These are phyloP conservation scores for Thyatira batis DNA, from an alignment of 2,888 invertebrate species.

Conservation along the genomic window DNA sequence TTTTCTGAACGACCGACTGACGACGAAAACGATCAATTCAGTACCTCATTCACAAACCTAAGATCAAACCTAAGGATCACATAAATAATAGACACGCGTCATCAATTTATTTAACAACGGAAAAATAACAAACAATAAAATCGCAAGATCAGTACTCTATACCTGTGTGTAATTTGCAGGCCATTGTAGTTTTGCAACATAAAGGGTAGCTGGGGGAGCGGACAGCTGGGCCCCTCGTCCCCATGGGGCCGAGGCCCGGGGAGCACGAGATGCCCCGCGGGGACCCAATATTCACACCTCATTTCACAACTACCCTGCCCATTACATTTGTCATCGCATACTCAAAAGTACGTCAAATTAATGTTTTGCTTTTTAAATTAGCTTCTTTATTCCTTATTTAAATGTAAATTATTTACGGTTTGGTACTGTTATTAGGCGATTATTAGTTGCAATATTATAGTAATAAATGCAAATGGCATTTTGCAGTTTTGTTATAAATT, in stretches of 20 bases:
- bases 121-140: conserved; percentile 45
- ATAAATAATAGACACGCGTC: conserved; percentile 41
- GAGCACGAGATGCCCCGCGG: conserved; percentile 55
- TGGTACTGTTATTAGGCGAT: background rate
- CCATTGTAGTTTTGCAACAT: conserved; percentile 52
- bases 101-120: conserved; percentile 47
- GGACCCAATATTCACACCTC: conserved; percentile 81
- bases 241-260: conserved; percentile 48
- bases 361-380: conserved; percentile 52
- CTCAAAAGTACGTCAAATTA: conserved; percentile 54
- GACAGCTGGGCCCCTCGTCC: conserved; percentile 62
- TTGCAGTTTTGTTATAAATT: too few relatives aligned
- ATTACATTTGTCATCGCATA: conserved; percentile 65
- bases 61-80: background rate
- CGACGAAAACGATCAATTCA: too few relatives aligned
- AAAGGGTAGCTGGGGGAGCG: conserved; percentile 50
- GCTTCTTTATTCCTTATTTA: conserved; percentile 35
- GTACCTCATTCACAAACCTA: too few relatives aligned
- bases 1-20: too few relatives aligned
- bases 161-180: conserved; percentile 68
- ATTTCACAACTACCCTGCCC: conserved; percentile 73
- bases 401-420: conserved; percentile 9
- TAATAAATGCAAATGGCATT: too few relatives aligned
- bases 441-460: background rate
- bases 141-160: conserved; percentile 24